These are phyloP conservation scores for Xenus cinereus DNA, from an alignment of 2,113 vertebrate genomes.

Conservation along the genomic window DNA sequence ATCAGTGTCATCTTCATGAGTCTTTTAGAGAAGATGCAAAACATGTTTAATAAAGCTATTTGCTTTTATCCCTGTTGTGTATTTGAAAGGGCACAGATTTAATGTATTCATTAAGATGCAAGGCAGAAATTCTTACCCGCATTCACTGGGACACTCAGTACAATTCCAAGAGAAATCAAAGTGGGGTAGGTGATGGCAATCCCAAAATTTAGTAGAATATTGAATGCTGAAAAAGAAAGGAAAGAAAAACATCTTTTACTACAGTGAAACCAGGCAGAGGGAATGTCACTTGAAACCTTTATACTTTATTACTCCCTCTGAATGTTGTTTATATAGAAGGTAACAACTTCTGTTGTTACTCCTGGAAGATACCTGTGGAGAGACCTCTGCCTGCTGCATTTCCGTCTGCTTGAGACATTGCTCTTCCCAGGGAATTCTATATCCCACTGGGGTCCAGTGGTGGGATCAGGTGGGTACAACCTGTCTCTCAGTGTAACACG, in stretches of 20 bases:
- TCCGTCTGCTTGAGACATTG: not conserved
- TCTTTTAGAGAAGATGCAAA: not conserved
- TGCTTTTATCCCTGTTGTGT: not conserved
- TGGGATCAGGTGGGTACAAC: not conserved
- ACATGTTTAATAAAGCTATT: not conserved
- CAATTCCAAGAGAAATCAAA: conserved; percentile 93
- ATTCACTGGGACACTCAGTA: conserved; percentile 95
- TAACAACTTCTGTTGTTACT: not conserved
- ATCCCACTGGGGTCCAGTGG: not conserved
- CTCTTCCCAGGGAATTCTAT: not conserved
- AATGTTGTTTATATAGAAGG: not conserved
- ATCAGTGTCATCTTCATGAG: not conserved
- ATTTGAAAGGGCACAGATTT: not conserved
- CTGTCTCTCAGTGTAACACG: not conserved
- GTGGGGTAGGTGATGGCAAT: conserved; percentile 93
- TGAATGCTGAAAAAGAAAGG: conserved; percentile 85
- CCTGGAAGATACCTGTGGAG: not conserved
- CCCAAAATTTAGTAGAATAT: conserved; percentile 95
- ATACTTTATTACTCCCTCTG: not conserved
- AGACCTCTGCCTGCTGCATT: not conserved
- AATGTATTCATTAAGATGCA: not conserved
- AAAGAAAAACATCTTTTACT: conserved; percentile 31
- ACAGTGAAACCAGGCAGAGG: not conserved
- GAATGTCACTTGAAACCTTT: not conserved
- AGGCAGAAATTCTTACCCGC: conserved; percentile 80